A percentile compares a stretch with the other conserved stretches of the same genome.
Evolutionary conservation across 2,888 invertebrate species (phyloP).

Genomic region (Pammene aurita): DNA sequence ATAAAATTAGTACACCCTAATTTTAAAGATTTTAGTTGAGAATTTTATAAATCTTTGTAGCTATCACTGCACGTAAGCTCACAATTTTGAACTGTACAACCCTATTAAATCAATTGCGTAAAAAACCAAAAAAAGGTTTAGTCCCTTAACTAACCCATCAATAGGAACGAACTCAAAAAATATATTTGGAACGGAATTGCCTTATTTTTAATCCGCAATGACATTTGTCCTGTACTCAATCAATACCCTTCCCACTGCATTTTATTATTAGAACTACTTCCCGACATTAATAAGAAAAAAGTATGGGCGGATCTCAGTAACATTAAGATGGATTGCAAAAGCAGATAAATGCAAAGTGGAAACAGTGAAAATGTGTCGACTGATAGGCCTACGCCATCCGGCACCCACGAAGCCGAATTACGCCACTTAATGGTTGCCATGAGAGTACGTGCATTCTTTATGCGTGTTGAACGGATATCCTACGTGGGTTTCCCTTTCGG

Average conservation of each 20-base stretch:
- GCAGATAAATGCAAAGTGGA: constrained; percentile 43
- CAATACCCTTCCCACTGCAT: not conserved
- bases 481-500: not conserved
- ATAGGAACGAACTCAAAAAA: not conserved
- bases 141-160: not conserved
- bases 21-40: too few relatives aligned
- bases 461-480: not conserved
- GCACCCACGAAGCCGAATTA: constrained; percentile 55
- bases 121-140: not conserved
- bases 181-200: too few relatives aligned
- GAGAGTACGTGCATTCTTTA: constrained; percentile 11
- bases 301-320: constrained; percentile 19
- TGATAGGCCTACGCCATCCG: constrained; percentile 58
- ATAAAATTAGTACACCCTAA: too few relatives aligned
- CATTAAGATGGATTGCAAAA: constrained; percentile 23
- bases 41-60: too few relatives aligned
- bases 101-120: not conserved
- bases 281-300: constrained; percentile 20
- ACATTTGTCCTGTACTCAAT: not conserved
- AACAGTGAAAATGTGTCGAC: constrained; percentile 53
- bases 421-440: constrained; percentile 44
- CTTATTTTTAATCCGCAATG: not conserved
- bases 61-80: too few relatives aligned
- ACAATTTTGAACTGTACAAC: too few relatives aligned
- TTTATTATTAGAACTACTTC: constrained; percentile 18